These are phyloP conservation scores for Nannobrachium achirus DNA, from an alignment of 2,113 vertebrate genomes.

Conservation along the genomic window DNA sequence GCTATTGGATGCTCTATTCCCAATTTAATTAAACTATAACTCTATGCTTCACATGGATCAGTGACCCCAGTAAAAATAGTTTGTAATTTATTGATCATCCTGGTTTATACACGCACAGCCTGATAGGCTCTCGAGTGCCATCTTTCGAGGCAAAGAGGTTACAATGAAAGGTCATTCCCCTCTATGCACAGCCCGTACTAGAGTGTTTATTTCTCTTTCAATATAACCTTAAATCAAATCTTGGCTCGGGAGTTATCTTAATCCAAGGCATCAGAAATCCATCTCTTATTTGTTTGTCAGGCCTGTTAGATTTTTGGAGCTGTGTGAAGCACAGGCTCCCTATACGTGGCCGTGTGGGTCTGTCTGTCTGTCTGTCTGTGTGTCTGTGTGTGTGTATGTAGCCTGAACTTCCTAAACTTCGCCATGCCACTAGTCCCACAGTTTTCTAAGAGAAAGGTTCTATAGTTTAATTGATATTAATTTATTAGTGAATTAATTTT, in stretches of 20 bases:
- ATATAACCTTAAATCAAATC: conserved; percentile 14
- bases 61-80: conserved; percentile 30
- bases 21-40: conserved; percentile 60
- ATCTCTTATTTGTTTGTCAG: conserved; percentile 5
- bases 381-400: no score
- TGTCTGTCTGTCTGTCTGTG: no score
- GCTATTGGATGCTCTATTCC: neutral
- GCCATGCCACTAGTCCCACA: no score
- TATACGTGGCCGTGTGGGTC: no score
- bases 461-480: no score
- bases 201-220: neutral
- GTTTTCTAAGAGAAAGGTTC: no score
- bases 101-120: neutral
- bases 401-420: no score
- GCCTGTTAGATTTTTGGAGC: no score
- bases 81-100: conserved; percentile 51
- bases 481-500: no score
- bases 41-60: conserved; percentile 60
- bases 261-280: conserved; percentile 2
- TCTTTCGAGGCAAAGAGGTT: conserved; percentile 13
- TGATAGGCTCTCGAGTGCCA: conserved; percentile 20
- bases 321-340: no score
- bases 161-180: conserved; percentile 63
- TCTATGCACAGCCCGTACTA: neutral
- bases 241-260: neutral